Percentiles rank a stretch among this genome's conserved stretches.
Conservation (phyloP, 1,140 invertebrate species). For the Atta cephalotes region DNA sequence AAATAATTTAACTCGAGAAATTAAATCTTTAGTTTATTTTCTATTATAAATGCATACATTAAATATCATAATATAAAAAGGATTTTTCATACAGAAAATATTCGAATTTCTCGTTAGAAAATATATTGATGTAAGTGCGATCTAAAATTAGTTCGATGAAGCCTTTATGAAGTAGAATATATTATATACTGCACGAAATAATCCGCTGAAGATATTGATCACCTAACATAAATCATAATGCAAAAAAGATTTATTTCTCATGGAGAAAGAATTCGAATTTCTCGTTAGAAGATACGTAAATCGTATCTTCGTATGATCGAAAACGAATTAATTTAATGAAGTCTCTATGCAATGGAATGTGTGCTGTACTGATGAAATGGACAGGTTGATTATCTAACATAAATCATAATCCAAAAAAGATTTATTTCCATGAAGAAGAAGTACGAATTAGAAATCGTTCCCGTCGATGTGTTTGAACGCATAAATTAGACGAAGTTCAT, state of each 20-base stretch:
- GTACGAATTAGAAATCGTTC: neutral
- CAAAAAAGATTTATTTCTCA: slow-evolving; percentile 23
- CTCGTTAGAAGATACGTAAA: neutral
- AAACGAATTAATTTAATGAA: slow-evolving; percentile 6
- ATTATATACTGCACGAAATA: neutral
- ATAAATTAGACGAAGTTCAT: neutral
- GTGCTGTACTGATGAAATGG: neutral
- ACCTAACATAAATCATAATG: slow-evolving; percentile 1
- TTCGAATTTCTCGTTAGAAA: neutral
- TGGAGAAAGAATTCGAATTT: neutral
- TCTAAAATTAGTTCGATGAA: neutral
- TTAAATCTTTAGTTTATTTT: too few species aligned
- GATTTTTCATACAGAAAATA: neutral
- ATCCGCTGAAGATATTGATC: neutral
- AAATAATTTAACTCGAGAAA: too few species aligned
- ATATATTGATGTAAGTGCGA: neutral
- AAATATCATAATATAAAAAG: neutral
- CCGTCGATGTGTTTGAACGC: neutral
- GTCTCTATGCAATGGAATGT: neutral
- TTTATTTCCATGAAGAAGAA: neutral
- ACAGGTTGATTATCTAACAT: neutral
- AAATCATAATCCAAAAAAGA: neutral
- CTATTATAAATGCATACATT: too few species aligned
- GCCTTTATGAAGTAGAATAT: neutral
- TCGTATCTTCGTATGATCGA: neutral